Evolutionary conservation across 2,797 vertebrate species (phyloP).

Genomic region (Tarsius wallacei): DNA sequence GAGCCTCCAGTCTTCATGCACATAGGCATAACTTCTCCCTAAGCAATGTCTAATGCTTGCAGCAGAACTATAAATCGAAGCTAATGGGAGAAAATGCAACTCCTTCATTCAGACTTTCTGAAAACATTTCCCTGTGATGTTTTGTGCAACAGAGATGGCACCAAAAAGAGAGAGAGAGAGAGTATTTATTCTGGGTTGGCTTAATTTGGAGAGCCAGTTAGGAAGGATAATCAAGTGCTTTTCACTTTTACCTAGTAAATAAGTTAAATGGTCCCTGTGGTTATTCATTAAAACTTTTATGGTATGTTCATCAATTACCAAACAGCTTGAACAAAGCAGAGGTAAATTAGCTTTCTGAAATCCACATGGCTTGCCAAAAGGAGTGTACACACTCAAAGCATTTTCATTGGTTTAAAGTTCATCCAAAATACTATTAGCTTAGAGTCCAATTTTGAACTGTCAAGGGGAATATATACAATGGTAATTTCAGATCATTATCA

Average conservation of each 20-base stretch:
- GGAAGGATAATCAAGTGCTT: conserved; percentile 87
- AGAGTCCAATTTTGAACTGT: conserved; percentile 92
- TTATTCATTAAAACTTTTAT: conserved; percentile 91
- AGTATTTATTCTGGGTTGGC: conserved; percentile 72
- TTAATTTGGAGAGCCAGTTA: conserved; percentile 81
- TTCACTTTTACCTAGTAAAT: conserved; percentile 89
- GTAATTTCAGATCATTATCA: conserved; percentile 93
- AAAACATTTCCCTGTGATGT: conserved; percentile 83
- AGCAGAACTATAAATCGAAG: conserved; percentile 83
- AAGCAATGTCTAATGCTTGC: conserved; percentile 66
- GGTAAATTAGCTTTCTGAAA: conserved; percentile 91
- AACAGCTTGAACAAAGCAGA: conserved; percentile 92
- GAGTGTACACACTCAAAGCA: conserved; percentile 88
- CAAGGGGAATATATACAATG: conserved; percentile 92
- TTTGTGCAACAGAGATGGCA: conserved; percentile 63
- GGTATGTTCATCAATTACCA: conserved; percentile 91
- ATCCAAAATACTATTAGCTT: conserved; percentile 91
- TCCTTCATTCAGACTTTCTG: conserved; percentile 72
- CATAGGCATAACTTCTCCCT: conserved; percentile 80
- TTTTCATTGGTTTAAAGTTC: conserved; percentile 92
- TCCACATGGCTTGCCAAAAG: conserved; percentile 90
- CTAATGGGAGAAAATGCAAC: conserved; percentile 83
- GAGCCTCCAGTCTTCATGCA: conserved; percentile 52
- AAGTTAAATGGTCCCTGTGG: conserved; percentile 90
- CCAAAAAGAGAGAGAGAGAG: neutral